Conservation (phyloP, 2,797 vertebrate genomes). For the Diplodus puntazzo region DNA sequence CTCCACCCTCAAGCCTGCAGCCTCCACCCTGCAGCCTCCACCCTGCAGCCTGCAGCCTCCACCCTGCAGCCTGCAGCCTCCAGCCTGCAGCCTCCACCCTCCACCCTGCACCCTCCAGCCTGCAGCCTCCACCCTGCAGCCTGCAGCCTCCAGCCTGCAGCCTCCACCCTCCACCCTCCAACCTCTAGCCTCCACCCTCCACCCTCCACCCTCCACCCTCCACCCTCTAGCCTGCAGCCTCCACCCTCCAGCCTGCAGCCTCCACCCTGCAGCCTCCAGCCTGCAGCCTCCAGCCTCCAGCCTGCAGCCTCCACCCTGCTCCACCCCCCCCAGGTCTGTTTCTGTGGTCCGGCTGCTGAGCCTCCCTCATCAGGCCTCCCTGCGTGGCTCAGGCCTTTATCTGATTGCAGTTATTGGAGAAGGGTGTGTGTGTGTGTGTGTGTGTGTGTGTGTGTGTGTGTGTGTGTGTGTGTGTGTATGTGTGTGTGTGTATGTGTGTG, state of each 20-base stretch:
- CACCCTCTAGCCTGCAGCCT: not conserved
- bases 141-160: too few species aligned
- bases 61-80: too few species aligned
- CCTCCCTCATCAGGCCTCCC: not conserved
- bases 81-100: too few species aligned
- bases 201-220: slow-evolving; percentile 14
- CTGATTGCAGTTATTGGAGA: slow-evolving; percentile 3
- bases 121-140: too few species aligned
- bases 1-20: too few species aligned
- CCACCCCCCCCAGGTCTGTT: slow-evolving; percentile 5
- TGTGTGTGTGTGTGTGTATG: slow-evolving; percentile 1
- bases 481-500: slow-evolving; percentile 5
- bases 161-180: too few species aligned
- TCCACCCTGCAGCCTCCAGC: not conserved
- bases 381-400: not conserved
- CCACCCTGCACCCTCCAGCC: not conserved
- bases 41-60: too few species aligned
- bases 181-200: slow-evolving; percentile 25
- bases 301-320: slow-evolving; percentile 9
- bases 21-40: too few species aligned
- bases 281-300: not conserved
- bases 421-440: slow-evolving; percentile 12
- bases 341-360: slow-evolving; percentile 18
- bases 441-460: slow-evolving; percentile 7
- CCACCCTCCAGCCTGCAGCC: slow-evolving; percentile 7